A percentile compares a stretch with the other conserved stretches of the same genome.
phyloP scores from a whole-genome alignment of 1,140 invertebrate species.

The Zaprionus nigranus region DNA sequence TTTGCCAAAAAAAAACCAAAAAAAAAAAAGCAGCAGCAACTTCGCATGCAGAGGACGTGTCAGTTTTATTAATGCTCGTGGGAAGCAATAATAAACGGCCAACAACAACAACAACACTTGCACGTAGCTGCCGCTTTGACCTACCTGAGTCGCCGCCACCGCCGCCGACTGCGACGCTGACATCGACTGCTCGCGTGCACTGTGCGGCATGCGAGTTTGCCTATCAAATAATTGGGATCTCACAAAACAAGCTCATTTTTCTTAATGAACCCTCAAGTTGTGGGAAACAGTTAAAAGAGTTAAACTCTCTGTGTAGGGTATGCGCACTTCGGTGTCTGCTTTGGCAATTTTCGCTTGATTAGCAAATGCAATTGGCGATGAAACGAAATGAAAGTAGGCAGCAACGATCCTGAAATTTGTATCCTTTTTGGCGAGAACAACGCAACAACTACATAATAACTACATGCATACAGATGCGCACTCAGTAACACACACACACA shows the following conservation, averaged over 20 bases:
- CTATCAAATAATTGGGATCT: conserved; percentile 11
- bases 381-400: conserved; percentile 29
- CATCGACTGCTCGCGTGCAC: background rate
- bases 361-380: conserved; percentile 28
- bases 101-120: conserved; percentile 22
- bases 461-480: conserved; percentile 10
- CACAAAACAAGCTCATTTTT: conserved; percentile 1
- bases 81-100: conserved; percentile 55
- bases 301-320: background rate
- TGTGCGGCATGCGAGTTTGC: background rate
- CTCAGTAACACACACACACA: conserved; percentile 1
- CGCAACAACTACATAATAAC: conserved; percentile 19
- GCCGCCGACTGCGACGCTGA: background rate
- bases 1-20: conserved; percentile 33
- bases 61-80: conserved; percentile 77
- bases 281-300: background rate
- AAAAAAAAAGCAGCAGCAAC: conserved; percentile 27
- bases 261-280: conserved; percentile 4
- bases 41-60: conserved; percentile 67
- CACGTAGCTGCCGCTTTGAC: conserved; percentile 50
- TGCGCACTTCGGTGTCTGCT: conserved; percentile 4
- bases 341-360: background rate
- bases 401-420: conserved; percentile 35
- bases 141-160: conserved; percentile 29
- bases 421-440: conserved; percentile 38